phyloP scores from a whole-genome alignment of 2,888 invertebrate species.

The Heliconius erato region DNA sequence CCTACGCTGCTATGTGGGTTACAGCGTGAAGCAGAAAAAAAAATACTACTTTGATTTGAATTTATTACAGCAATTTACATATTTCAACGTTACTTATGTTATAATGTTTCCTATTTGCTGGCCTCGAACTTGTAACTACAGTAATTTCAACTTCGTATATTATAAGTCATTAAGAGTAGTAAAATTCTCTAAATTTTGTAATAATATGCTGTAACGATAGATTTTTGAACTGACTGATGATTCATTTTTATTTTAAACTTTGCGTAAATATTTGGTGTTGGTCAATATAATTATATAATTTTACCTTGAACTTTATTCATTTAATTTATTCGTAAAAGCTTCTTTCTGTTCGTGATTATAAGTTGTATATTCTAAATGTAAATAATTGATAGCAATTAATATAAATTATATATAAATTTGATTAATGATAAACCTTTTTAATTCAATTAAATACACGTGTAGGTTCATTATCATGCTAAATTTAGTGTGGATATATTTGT shows the following conservation, averaged over 20 bases:
- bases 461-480: background rate
- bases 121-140: background rate
- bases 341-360: background rate
- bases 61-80: background rate
- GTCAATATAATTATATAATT: slow-evolving; percentile 15
- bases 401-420: background rate
- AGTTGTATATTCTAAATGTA: background rate
- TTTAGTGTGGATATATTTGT: background rate
- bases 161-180: background rate
- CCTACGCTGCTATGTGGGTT: too few relatives aligned
- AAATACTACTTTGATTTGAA: background rate
- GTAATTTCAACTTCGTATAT: background rate
- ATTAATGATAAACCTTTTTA: background rate
- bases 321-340: slow-evolving; percentile 5
- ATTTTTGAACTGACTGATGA: background rate
- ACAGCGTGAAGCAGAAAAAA: too few relatives aligned
- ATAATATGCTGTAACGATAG: background rate
- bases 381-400: too few relatives aligned
- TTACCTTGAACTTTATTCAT: slow-evolving; percentile 36
- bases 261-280: background rate
- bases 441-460: background rate
- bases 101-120: background rate
- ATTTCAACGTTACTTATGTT: too few relatives aligned
- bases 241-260: background rate
- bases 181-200: background rate